A percentile compares a stretch with the other conserved stretches of the same genome.
Evolutionary conservation across 2,888 invertebrate genomes (phyloP).

Genomic region (Campoletis raptor): DNA sequence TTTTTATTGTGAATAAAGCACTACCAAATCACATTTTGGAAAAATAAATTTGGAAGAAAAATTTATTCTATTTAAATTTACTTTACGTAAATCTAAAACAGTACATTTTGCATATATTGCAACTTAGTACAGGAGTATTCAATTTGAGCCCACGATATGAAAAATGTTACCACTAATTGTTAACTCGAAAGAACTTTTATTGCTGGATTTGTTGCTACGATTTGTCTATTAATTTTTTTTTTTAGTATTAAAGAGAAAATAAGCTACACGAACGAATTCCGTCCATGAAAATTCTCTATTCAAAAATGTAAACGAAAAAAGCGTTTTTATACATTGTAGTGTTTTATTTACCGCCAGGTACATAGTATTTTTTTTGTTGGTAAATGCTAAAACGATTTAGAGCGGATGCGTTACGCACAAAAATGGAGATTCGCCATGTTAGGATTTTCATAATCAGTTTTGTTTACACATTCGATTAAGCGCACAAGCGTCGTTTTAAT

Average conservation of each 20-base stretch:
- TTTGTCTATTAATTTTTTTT: conserved; percentile 11
- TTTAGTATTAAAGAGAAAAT: not conserved
- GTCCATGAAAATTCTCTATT: conserved; percentile 48
- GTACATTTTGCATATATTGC: not conserved
- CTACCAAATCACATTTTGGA: not conserved
- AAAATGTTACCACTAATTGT: conserved; percentile 19
- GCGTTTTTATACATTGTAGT: not conserved
- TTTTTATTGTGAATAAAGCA: not conserved
- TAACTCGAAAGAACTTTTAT: not conserved
- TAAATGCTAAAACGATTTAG: not conserved
- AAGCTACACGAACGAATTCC: conserved; percentile 29
- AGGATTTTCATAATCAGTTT: not conserved
- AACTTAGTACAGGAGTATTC: not conserved
- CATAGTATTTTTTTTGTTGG: not conserved
- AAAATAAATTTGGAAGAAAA: not conserved
- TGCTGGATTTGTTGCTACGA: conserved; percentile 16
- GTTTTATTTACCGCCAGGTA: not conserved
- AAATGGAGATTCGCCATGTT: not conserved
- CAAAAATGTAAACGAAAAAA: not conserved
- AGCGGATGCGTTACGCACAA: not conserved
- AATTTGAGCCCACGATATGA: not conserved
- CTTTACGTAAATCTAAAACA: not conserved
- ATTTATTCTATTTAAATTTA: not conserved
- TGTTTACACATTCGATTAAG: not conserved
- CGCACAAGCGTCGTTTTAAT: conserved; percentile 11